phyloP scores from a whole-genome alignment of 2,797 vertebrate species.

The Protosalanx chinensis region DNA sequence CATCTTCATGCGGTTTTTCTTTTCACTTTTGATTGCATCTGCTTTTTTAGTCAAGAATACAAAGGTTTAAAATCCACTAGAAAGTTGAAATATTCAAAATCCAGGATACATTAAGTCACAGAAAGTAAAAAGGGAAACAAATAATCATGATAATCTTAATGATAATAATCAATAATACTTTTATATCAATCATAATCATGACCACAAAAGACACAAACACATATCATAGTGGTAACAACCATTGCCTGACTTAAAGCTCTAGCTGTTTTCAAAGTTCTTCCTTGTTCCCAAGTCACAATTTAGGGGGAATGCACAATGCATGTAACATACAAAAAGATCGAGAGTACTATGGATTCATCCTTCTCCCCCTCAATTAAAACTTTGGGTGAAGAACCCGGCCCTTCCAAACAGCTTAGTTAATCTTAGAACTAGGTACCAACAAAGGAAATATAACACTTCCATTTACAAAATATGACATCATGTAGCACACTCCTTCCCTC shows the following conservation, averaged over 20 bases:
- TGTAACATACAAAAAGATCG: constrained; percentile 18
- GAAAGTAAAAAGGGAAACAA: constrained; percentile 43
- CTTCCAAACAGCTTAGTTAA: constrained; percentile 33
- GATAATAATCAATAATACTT: constrained; percentile 30
- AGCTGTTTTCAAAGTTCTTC: constrained; percentile 31
- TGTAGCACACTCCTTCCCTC: constrained; percentile 21
- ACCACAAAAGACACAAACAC: constrained; percentile 47
- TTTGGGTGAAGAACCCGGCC: constrained; percentile 27
- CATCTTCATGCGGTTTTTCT: constrained; percentile 68
- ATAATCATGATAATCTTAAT: constrained; percentile 40
- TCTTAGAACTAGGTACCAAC: constrained; percentile 38
- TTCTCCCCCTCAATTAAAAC: constrained; percentile 18
- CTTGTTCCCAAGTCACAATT: constrained; percentile 27
- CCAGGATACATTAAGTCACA: constrained; percentile 63
- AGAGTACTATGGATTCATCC: constrained; percentile 12
- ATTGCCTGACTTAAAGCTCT: constrained; percentile 46
- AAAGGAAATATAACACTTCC: constrained; percentile 12
- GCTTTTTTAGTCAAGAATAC: constrained; percentile 55
- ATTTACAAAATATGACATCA: constrained; percentile 56
- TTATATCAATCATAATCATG: constrained; percentile 46
- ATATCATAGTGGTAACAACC: constrained; percentile 40
- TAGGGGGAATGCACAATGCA: constrained; percentile 10
- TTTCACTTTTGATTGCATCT: constrained; percentile 67
- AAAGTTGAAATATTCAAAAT: constrained; percentile 67
- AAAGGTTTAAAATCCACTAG: constrained; percentile 58